Evolutionary conservation across 1,140 invertebrate genomes (phyloP), one percentile per base, ranked within the genome.

Genomic region (Rhizoglyphus robini): DNA sequence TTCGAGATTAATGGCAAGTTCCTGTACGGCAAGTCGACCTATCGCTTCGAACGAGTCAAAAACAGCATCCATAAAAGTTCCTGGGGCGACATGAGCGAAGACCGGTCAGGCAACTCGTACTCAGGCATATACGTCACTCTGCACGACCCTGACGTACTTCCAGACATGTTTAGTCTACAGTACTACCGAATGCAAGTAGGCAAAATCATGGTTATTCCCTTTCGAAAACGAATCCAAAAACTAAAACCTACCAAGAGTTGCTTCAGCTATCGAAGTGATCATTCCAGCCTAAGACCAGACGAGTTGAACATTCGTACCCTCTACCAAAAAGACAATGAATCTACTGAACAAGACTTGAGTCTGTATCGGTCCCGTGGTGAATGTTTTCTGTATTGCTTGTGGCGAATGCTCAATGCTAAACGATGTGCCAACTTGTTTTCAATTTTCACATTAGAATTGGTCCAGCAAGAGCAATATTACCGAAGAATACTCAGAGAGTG

Each of bases 321-420:
- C 18, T 8, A 41, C 18, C 8, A 41, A 11, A 8, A 11, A 18
- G 18, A 41, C 8, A 41, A 8, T 11, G 18, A 18, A 11, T 41
- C 36, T n/a, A n/a, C n/a, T n/a, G n/a, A n/a, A n/a, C n/a, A n/a
- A 8, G 36, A 18, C 8, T 11, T 41, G 8, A 41, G 36, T 18
- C 8, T 41, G 8, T 41, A 41, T 18, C 36, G 36, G 8, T 41
- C 36, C 36, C 36, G 18, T 11, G 36, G 8, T 41, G 48, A 51
- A 51, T 51, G 48, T 51, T 51, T 23, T 27, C 18, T 51, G 13
- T 51, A 51, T 51, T 51, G 48, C 23, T 25, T 51, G 48, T 51
- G 48, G 48, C 48, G 48, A 23, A 11, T 20, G 1, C 18, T 41
- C 36, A 25, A 51, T 18, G 18, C n/a, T n/a, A n/a, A n/a, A n/a